Percentiles rank a stretch among this genome's conserved stretches.
Conservation (phyloP, 2,888 invertebrate species). For the Eupeodes luniger region DNA sequence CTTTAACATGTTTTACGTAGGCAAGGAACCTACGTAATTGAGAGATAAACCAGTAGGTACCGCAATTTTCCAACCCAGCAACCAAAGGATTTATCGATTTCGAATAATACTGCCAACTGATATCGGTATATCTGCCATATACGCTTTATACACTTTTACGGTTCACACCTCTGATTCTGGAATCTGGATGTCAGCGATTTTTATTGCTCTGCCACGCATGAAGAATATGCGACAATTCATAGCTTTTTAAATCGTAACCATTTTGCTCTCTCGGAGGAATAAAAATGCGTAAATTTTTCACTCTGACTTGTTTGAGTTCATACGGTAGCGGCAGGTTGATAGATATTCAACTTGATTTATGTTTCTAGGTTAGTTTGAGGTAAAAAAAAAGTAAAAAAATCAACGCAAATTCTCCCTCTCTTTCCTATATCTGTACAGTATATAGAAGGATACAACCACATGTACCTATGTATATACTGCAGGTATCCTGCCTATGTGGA, state of each 20-base stretch:
- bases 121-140: neutral
- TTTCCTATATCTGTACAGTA: neutral
- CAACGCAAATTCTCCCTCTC: too few relatives aligned
- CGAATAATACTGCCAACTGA: neutral
- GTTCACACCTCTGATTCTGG: neutral
- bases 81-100: slow-evolving; percentile 32
- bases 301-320: slow-evolving; percentile 17
- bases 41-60: slow-evolving; percentile 45
- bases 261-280: neutral
- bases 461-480: too few relatives aligned
- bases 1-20: neutral
- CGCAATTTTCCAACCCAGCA: slow-evolving; percentile 21
- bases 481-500: neutral
- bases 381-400: too few relatives aligned
- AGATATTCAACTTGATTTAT: slow-evolving; percentile 41
- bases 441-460: too few relatives aligned
- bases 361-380: slow-evolving; percentile 7
- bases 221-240: slow-evolving; percentile 50
- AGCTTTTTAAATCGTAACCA: slow-evolving; percentile 40
- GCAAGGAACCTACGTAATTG: slow-evolving; percentile 36
- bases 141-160: neutral
- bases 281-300: slow-evolving; percentile 16
- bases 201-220: slow-evolving; percentile 38
- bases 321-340: neutral
- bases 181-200: slow-evolving; percentile 41